Base-by-base conservation (phyloP, 2,888 invertebrate genomes). In the Tetramorium bicarinatum region DNA sequence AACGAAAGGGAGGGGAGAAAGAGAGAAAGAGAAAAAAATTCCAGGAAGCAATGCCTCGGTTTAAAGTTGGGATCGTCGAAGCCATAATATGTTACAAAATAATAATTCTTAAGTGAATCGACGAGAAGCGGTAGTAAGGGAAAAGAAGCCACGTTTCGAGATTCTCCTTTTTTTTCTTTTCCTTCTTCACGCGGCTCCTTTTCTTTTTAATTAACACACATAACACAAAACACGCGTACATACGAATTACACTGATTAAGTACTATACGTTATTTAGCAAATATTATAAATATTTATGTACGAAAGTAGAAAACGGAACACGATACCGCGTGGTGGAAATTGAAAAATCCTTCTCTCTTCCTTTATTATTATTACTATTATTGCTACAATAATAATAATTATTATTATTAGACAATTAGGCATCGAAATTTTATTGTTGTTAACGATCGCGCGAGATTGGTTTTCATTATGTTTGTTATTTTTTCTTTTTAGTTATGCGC, bases 141-240 rank as follows among this genome's bases (percentile, higher is more conserved):
- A 76, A 87, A 82, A 89, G 88, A 90, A 91, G 91, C 92, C 92
- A 92, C 92, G 75, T 92, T 90, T 90, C 91, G 91, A 93, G 91
- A 92, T 93, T 92, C 91, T 94, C 88, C 90, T 91, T 92, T 89
- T 29, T 92, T 89, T 92, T 91, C 88, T 90, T 92, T 88, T 82
- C 82, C 84, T 82, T 85, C 82, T 83, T 87, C 62, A 54, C n/a
- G 66, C 21, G 52, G 47, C 62, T 76, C 61, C 47, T 82, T 84
- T 62, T 74, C 79, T 81, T 88, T 87, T 85, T 80, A 81, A 82
- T 80, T 85, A 82, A 34, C 85, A 87, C 52, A 82, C 83, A 80
- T 87, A 91, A 34, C 75, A 85, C 88, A 76, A 49, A 83, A 54
- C 76, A 77, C 83, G 59, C 85, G 76, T 89, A 85, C 84, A 91